Conservation (phyloP, 2,797 vertebrate genomes). For the Todus mexicanus region DNA sequence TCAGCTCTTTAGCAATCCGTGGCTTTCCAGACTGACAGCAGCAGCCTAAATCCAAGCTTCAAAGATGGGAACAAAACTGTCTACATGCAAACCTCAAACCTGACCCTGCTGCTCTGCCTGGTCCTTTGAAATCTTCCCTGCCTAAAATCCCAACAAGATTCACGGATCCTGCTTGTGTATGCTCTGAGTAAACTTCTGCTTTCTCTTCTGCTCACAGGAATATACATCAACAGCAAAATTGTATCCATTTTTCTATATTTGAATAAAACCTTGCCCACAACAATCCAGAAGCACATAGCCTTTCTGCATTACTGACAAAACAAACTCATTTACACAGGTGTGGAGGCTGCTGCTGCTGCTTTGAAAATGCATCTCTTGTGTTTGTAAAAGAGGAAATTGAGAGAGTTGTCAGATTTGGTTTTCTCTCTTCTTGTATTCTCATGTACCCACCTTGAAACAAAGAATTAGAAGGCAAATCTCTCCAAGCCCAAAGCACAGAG, state of each 20-base stretch:
- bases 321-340: background rate
- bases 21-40: background rate
- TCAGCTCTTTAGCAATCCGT: background rate
- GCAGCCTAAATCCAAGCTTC: background rate
- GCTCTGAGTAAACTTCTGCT: background rate
- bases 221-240: background rate
- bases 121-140: background rate
- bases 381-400: background rate
- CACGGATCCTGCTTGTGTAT: background rate
- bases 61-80: background rate
- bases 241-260: background rate
- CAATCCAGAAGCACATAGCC: background rate
- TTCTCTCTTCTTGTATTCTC: background rate
- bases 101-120: background rate
- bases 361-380: background rate
- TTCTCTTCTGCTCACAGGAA: background rate
- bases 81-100: background rate
- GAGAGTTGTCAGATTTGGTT: background rate
- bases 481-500: background rate
- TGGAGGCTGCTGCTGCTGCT: background rate
- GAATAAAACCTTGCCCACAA: background rate
- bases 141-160: background rate
- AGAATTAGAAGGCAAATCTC: background rate
- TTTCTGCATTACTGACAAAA: background rate
- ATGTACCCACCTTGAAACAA: background rate